Conservation (phyloP, 2,888 invertebrate genomes). For the Morinoia aosen region DNA sequence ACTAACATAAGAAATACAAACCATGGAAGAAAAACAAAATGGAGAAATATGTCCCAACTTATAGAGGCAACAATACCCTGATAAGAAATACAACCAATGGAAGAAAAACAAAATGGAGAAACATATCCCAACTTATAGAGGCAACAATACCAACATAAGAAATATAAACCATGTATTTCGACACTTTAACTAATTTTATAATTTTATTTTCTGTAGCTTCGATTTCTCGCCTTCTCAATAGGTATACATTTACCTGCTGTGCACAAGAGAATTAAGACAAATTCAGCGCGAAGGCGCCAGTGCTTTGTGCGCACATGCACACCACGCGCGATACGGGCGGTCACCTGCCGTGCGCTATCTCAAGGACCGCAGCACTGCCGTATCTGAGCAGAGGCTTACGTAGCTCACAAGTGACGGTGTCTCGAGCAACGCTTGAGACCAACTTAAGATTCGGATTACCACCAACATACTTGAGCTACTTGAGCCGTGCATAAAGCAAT, state of each 20-base stretch:
- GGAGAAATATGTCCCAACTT: too few relatives aligned
- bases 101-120: too few relatives aligned
- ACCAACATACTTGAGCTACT: too few relatives aligned
- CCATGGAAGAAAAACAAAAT: too few relatives aligned
- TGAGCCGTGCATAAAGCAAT: too few relatives aligned
- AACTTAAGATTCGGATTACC: not conserved
- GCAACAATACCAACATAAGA: too few relatives aligned
- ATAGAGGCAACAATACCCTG: too few relatives aligned
- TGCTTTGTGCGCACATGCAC: not conserved
- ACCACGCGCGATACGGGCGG: not conserved
- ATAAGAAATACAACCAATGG: too few relatives aligned
- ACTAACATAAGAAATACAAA: too few relatives aligned
- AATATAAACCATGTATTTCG: too few relatives aligned
- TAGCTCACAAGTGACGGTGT: not conserved
- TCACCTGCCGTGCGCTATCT: not conserved
- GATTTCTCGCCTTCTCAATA: not conserved
- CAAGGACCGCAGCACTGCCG: not conserved
- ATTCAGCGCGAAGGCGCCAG: not conserved
- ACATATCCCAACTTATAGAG: too few relatives aligned
- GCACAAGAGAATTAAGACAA: not conserved
- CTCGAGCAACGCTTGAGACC: not conserved
- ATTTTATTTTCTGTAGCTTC: not conserved
- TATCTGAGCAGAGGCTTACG: not conserved
- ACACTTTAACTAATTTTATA: too few relatives aligned
- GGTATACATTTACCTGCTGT: not conserved